Evolutionary conservation across 2,113 vertebrate genomes (phyloP).

Genomic region (Odobenus rosmarus): DNA sequence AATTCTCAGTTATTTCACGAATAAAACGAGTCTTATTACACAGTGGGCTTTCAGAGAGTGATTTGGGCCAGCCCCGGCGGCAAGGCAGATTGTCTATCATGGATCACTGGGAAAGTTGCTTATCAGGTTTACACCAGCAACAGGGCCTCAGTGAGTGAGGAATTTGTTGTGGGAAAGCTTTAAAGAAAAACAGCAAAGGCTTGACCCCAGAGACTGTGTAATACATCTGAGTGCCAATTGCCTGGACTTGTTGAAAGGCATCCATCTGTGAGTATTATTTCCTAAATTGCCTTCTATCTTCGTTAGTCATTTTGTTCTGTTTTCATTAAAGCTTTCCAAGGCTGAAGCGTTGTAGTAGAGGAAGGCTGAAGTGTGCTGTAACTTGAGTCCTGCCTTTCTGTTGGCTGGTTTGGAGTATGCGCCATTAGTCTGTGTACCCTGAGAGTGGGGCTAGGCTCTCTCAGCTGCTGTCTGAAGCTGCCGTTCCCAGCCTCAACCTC

Average conservation of each 20-base stretch:
- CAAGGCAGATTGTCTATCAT: background rate
- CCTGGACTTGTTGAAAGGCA: background rate
- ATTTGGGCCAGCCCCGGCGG: background rate
- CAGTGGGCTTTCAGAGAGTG: background rate
- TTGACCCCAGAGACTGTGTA: background rate
- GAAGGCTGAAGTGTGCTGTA: background rate
- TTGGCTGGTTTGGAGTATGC: background rate
- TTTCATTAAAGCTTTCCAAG: background rate
- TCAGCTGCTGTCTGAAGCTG: background rate
- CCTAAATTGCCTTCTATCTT: background rate
- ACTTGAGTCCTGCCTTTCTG: background rate
- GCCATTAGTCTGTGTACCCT: background rate
- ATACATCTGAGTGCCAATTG: rapidly evolving
- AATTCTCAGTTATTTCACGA: background rate
- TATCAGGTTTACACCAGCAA: background rate
- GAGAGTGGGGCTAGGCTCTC: background rate
- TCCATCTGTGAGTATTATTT: background rate
- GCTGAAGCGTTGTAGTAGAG: background rate
- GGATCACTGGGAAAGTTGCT: background rate
- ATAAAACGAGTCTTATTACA: background rate
- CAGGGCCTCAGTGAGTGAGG: background rate
- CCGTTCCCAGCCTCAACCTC: background rate
- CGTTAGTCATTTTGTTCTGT: background rate
- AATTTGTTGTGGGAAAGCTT: background rate
- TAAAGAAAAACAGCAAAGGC: background rate